These are phyloP conservation scores for Chymomyza amoena DNA, from an alignment of 2,888 invertebrate genomes.

Conservation along the genomic window DNA sequence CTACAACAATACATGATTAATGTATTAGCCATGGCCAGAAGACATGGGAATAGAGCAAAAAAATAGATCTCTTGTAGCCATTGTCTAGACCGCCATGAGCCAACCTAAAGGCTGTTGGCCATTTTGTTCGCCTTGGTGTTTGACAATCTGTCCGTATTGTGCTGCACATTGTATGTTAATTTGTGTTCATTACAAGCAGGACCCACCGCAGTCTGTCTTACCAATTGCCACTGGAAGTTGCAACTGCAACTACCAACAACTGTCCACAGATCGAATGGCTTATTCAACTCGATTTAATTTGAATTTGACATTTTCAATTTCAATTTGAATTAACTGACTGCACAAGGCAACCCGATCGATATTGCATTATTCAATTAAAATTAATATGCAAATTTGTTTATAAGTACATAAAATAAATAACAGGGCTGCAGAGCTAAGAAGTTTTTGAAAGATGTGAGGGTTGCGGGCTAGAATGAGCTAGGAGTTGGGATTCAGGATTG, in stretches of 20 bases:
- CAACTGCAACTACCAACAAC: not conserved
- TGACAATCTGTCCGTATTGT: conserved; percentile 49
- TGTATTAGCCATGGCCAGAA: conserved; percentile 32
- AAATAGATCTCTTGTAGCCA: not conserved
- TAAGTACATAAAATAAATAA: not conserved
- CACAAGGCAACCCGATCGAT: conserved; percentile 9
- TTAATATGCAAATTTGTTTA: conserved; percentile 65
- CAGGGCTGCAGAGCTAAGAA: too few relatives aligned
- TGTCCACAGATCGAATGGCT: conserved; percentile 28
- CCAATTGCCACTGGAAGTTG: conserved; percentile 35
- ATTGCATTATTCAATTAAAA: conserved; percentile 58
- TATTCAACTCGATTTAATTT: conserved; percentile 36
- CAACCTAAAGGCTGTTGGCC: conserved; percentile 11
- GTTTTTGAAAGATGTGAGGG: too few relatives aligned
- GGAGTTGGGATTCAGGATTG: too few relatives aligned
- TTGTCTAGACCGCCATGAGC: too few relatives aligned
- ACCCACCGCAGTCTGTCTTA: conserved; percentile 41
- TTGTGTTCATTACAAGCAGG: conserved; percentile 50
- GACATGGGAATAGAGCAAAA: conserved; percentile 7
- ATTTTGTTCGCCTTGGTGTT: conserved; percentile 42
- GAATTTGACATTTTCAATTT: conserved; percentile 66
- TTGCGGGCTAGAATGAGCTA: too few relatives aligned
- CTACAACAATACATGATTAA: conserved; percentile 39
- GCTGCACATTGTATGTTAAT: conserved; percentile 59
- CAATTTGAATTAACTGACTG: conserved; percentile 44